A percentile compares a stretch with the other conserved stretches of the same genome.
Conservation (phyloP, 2,113 vertebrate species). For the Eptesicus fuscus region DNA sequence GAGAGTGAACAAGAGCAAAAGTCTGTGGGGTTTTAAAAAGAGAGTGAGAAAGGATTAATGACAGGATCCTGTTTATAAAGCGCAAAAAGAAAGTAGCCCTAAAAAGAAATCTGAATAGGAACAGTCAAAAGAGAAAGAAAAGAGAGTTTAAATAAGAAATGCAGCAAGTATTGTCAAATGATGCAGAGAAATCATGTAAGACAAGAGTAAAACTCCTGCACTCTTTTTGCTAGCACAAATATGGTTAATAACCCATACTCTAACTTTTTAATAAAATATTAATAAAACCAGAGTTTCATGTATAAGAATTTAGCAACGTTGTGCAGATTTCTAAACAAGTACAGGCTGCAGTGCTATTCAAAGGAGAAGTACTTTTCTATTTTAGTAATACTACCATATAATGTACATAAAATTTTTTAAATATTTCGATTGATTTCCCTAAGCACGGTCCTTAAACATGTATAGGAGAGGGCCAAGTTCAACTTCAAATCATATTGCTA, state of each 20-base stretch:
- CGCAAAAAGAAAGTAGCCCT: not conserved
- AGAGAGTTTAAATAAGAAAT: not conserved
- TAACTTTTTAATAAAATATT: not conserved
- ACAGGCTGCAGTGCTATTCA: not conserved
- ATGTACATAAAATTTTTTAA: not conserved
- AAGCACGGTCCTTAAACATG: not conserved
- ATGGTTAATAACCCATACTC: not conserved
- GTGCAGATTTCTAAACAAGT: slow-evolving; percentile 10
- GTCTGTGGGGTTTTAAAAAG: not conserved
- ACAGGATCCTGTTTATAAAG: not conserved
- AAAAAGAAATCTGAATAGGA: not conserved
- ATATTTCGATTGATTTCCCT: not conserved
- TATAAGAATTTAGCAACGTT: not conserved
- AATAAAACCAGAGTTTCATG: slow-evolving; percentile 16
- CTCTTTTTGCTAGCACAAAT: not conserved
- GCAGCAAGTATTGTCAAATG: not conserved
- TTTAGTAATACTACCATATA: not conserved
- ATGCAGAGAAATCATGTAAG: not conserved
- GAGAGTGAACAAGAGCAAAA: not conserved
- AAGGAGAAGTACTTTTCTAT: slow-evolving; percentile 35
- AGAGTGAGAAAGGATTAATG: not conserved
- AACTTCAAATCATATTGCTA: slow-evolving; percentile 36
- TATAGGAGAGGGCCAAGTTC: not conserved
- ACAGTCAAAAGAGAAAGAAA: slow-evolving; percentile 9
- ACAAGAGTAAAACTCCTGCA: not conserved